phyloP scores from a whole-genome alignment of 2,888 invertebrate genomes.

The Adineta ricciae region DNA sequence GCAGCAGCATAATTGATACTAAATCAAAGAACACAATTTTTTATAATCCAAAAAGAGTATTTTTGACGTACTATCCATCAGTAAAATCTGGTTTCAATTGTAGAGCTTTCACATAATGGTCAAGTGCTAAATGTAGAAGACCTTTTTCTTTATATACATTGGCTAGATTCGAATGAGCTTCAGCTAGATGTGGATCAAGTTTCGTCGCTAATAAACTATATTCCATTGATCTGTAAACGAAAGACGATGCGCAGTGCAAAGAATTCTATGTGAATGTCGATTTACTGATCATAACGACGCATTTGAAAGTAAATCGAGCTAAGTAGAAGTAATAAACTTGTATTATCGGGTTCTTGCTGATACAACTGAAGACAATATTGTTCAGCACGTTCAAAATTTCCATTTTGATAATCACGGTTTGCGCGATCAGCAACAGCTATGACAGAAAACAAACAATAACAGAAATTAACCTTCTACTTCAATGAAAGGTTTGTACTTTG shows the following conservation, averaged over 20 bases:
- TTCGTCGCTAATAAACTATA: slow-evolving; percentile 79
- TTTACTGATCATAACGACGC: slow-evolving; percentile 76
- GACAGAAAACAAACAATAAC: neutral
- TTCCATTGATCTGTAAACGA: slow-evolving; percentile 67
- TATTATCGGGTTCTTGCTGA: slow-evolving; percentile 90
- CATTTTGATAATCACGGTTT: slow-evolving; percentile 91
- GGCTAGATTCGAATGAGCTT: slow-evolving; percentile 95
- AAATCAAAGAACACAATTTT: slow-evolving; percentile 60
- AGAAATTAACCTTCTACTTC: too few species aligned
- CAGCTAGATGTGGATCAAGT: slow-evolving; percentile 89
- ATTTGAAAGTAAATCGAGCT: slow-evolving; percentile 98
- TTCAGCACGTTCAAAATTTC: slow-evolving; percentile 94
- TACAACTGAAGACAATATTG: slow-evolving; percentile 95
- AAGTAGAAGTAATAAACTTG: slow-evolving; percentile 80
- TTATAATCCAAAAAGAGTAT: slow-evolving; percentile 20
- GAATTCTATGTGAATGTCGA: neutral
- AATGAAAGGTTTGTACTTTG: neutral
- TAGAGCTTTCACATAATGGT: slow-evolving; percentile 86
- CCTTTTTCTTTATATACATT: slow-evolving; percentile 96
- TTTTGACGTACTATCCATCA: slow-evolving; percentile 39
- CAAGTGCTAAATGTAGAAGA: slow-evolving; percentile 84
- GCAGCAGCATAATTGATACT: slow-evolving; percentile 91
- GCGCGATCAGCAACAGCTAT: slow-evolving; percentile 73
- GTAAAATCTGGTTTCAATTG: slow-evolving; percentile 76
- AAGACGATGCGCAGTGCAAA: neutral